phyloP scores from a whole-genome alignment of 2,888 invertebrate genomes.

The Coremacera marginata region DNA sequence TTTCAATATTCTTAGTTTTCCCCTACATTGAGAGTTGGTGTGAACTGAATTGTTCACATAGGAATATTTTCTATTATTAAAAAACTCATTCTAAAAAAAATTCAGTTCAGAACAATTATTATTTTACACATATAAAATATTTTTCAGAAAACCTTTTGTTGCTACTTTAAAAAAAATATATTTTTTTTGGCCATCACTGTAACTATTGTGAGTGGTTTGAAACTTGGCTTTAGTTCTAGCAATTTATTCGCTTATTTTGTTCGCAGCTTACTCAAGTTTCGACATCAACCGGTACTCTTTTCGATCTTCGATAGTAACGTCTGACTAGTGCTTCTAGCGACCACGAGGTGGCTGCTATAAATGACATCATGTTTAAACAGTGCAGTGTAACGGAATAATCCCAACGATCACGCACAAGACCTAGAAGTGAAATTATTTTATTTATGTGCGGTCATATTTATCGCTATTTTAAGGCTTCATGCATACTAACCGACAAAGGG shows the following conservation, averaged over 20 bases:
- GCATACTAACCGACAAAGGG: constrained; percentile 75
- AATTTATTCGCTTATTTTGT: no score
- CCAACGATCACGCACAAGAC: constrained; percentile 76
- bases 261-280: not conserved
- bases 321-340: constrained; percentile 70
- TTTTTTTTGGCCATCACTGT: not conserved
- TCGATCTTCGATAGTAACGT: constrained; percentile 48
- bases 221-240: no score
- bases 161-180: no score
- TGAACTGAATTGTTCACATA: no score
- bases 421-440: constrained; percentile 61
- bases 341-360: constrained; percentile 76
- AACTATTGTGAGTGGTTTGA: no score
- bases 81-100: no score
- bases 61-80: no score
- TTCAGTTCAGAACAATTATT: no score
- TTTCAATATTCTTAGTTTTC: no score
- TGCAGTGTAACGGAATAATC: constrained; percentile 76
- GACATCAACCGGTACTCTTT: not conserved
- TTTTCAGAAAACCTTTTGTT: no score
- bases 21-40: no score
- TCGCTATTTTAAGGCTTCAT: not conserved
- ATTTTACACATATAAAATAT: no score
- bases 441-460: not conserved
- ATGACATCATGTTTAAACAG: constrained; percentile 76